Base-by-base conservation (phyloP, 2,113 vertebrate genomes). In the Galbula dea region DNA sequence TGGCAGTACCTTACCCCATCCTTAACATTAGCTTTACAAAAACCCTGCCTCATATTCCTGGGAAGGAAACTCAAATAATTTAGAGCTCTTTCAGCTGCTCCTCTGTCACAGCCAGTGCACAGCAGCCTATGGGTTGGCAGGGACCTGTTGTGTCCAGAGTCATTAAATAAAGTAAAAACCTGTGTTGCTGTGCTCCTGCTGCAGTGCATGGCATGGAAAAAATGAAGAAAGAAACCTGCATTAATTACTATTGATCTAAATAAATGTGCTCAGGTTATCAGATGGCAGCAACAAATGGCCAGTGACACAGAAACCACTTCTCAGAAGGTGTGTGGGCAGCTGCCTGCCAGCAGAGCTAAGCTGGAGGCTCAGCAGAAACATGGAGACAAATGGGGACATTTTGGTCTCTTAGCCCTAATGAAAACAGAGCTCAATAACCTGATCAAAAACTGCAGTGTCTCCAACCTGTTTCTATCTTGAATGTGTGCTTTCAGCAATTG, bases 171-270 rank as follows among this genome's bases (percentile, higher is more conserved):
- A 91, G 79, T 9, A 43, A 54, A 89, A 87, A 45, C 48, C 49
- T 37, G 49, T n/a, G 58, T 17, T 85, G 51, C 43, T 2, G 4
- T 37, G n/a, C 12, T 90, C 73, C 65, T 3, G 7, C 20, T 88
- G 39, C 73, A 68, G 41, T 36, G 52, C 16, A 4, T 52, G 22
- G 9, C 55, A 23, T 2, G 29, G 41, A 1, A 41, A 78, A 61
- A 57, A 68, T 0, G 1, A 20, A 34, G 6, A 12, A 54, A 84
- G 61, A 30, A 1, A 0, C 14, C 10, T 23, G 1, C 8, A 15
- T 71, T 66, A 62, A 90, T 94, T 57, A 26, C 51, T 58, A 49
- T n/a, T 61, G 75, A 83, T 78, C 94, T 58, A 74, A 96, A 89
- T 81, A 68, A 78, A 71, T 14, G 37, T 51, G 46, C 18, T 72